phyloP scores from a whole-genome alignment of 2,113 vertebrate species.

The Xiphophorus hellerii region DNA sequence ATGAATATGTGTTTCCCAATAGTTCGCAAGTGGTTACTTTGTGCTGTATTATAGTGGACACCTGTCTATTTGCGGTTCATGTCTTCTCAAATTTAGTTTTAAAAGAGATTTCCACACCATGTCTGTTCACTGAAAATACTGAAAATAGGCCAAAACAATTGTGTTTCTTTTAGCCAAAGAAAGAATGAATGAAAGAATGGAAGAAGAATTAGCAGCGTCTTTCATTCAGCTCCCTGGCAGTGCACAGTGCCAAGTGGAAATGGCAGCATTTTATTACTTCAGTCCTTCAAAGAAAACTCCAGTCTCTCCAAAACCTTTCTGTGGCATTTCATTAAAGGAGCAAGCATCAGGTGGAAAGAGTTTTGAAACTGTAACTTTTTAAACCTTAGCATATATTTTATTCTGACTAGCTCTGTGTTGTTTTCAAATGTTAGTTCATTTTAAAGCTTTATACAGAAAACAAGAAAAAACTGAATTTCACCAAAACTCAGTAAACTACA shows the following conservation, averaged over 20 bases:
- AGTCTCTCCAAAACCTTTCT: not conserved
- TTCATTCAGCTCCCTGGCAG: not conserved
- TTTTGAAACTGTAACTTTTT: not conserved
- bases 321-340: not conserved
- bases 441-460: not conserved
- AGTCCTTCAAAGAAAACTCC: not conserved
- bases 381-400: not conserved
- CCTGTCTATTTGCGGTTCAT: too few species aligned
- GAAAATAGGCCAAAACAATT: too few species aligned
- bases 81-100: too few species aligned
- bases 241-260: not conserved
- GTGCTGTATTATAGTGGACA: too few species aligned
- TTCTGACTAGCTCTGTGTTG: not conserved
- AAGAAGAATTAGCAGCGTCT: not conserved
- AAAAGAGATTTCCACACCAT: too few species aligned
- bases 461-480: conserved; percentile 25
- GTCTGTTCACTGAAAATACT: too few species aligned
- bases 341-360: not conserved
- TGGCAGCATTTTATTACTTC: not conserved
- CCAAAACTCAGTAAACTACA: conserved; percentile 40
- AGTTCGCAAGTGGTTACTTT: too few species aligned
- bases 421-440: not conserved
- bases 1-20: too few species aligned
- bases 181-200: too few species aligned
- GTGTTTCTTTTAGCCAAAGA: too few species aligned